A percentile compares a stretch with the other conserved stretches of the same genome.
These are phyloP conservation scores for Urocyon cinereoargenteus DNA, from an alignment of 2,797 vertebrate genomes.

Conservation along the genomic window DNA sequence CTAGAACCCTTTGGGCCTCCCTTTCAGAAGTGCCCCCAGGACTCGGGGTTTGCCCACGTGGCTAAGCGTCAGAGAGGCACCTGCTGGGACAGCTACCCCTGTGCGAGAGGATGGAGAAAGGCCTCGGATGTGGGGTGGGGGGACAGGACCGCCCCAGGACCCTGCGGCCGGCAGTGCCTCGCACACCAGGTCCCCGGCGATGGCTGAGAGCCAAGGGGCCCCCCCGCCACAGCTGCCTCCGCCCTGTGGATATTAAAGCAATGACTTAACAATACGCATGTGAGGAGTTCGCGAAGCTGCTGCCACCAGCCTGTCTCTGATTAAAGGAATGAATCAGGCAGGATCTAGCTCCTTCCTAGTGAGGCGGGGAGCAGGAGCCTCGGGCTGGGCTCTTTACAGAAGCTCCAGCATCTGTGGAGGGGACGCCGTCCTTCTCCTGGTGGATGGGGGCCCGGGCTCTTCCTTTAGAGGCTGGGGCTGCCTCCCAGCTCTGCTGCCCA, in stretches of 20 bases:
- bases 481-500: background rate
- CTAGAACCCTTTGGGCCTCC: background rate
- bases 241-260: slow-evolving; percentile 84
- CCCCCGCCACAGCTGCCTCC: slow-evolving; percentile 48
- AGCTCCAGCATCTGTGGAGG: background rate
- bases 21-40: background rate
- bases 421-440: accelerated
- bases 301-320: slow-evolving; percentile 69
- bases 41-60: background rate
- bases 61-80: background rate
- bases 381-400: background rate
- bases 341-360: slow-evolving; percentile 1
- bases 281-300: slow-evolving; percentile 68
- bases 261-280: slow-evolving; percentile 84
- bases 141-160: background rate
- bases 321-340: slow-evolving; percentile 84
- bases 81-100: background rate
- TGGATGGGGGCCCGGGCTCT: background rate
- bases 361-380: background rate
- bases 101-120: background rate
- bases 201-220: slow-evolving; percentile 51
- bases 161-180: background rate
- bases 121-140: background rate
- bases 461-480: background rate
- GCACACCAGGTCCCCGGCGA: slow-evolving; percentile 45